These are phyloP conservation scores for Caenorhabditis tropicalis DNA, from an alignment of 1,140 invertebrate genomes.

Conservation along the genomic window DNA sequence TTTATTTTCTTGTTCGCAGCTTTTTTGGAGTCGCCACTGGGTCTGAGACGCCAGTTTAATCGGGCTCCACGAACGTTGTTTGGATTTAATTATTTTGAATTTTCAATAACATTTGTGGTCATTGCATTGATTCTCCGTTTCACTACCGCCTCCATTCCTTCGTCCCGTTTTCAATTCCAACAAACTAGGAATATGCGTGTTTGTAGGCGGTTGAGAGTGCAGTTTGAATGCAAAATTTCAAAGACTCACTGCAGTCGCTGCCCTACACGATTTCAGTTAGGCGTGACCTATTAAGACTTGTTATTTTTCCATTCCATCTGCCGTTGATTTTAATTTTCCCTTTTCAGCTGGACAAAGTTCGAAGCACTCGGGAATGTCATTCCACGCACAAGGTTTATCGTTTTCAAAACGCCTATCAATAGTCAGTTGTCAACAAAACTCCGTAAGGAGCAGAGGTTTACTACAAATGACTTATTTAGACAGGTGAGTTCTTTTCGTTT, in stretches of 20 bases:
- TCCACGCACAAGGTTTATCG: conserved; percentile 79
- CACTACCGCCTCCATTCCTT: conserved; percentile 37
- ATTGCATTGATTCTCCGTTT: conserved; percentile 45
- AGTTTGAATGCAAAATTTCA: conserved; percentile 41
- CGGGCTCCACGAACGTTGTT: conserved; percentile 24
- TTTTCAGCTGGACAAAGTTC: conserved; percentile 79
- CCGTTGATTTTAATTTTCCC: not conserved
- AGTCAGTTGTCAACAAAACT: conserved; percentile 76
- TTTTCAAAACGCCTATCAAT: conserved; percentile 82
- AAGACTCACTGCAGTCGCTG: conserved; percentile 21
- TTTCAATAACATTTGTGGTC: conserved; percentile 44
- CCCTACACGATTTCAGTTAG: conserved; percentile 41
- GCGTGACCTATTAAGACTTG: conserved; percentile 16
- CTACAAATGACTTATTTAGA: conserved; percentile 59
- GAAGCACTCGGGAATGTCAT: conserved; percentile 77
- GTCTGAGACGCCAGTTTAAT: not conserved
- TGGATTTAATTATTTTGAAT: conserved; percentile 19
- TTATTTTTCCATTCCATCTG: not conserved
- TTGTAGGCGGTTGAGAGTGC: conserved; percentile 34
- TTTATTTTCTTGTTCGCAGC: conserved; percentile 13
- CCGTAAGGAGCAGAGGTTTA: conserved; percentile 72
- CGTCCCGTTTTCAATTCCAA: conserved; percentile 31
- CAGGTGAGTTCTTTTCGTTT: conserved; percentile 56
- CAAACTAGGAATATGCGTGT: conserved; percentile 31
- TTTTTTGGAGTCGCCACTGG: conserved; percentile 9